Evolutionary conservation across 2,797 vertebrate genomes (phyloP).

Genomic region (Sebastolobus alascanus): DNA sequence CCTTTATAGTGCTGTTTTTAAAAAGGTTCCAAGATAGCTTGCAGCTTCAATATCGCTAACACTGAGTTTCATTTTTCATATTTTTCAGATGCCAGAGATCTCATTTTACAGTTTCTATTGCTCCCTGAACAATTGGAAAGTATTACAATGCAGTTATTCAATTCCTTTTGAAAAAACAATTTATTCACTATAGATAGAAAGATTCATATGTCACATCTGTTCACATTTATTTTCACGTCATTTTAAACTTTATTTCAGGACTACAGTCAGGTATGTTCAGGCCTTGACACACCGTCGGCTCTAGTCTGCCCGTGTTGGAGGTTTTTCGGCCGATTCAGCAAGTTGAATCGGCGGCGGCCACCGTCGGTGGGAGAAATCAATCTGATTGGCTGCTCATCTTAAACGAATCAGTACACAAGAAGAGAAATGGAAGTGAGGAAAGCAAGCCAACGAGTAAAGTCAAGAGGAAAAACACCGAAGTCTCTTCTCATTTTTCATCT

Average conservation of each 20-base stretch:
- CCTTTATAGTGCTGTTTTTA: conserved; percentile 1
- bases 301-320: fast-evolving
- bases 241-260: conserved; percentile 28
- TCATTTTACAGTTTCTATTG: background rate
- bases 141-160: background rate
- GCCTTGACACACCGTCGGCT: no score
- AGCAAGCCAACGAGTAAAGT: no score
- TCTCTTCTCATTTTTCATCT: no score
- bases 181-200: background rate
- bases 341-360: no score
- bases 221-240: conserved; percentile 1
- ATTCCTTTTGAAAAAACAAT: background rate
- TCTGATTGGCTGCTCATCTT: no score
- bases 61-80: background rate
- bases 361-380: no score
- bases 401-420: no score
- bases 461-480: no score
- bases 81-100: conserved; percentile 6
- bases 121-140: background rate
- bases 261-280: conserved; percentile 6
- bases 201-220: conserved; percentile 29
- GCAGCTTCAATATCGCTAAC: background rate
- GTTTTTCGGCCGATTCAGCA: no score
- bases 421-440: no score
- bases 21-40: background rate